Base-by-base conservation (phyloP, 2,113 vertebrate species). In the Zosterops lateralis region DNA sequence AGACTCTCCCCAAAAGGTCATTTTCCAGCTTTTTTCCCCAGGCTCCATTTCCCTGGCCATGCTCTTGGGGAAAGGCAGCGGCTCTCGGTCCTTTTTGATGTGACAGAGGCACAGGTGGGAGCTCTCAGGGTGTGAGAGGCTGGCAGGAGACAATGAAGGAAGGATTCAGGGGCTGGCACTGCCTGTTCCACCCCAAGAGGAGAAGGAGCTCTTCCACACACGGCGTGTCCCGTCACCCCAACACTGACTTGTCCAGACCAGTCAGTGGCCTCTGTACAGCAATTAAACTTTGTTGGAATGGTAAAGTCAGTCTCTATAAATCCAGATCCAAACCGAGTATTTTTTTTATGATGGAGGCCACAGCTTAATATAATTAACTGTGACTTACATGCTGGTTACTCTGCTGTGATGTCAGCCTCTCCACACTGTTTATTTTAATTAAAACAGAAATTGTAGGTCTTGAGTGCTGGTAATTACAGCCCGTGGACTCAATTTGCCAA, bases 341-440 rank as follows among this genome's bases (percentile, higher is more conserved):
- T 96, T 97, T 38, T 38, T 95, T 93, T 94, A 96, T 96, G 95
- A 94, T 13, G 42, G 89, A 97, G 96, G 89, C 93, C 96, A 96
- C 87, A 80, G 95, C 97, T 97, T 94, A 96, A 96, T 87, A 94
- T 98, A 98, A 98, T 98, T 98, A 98, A 97, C 97, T 96, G 93
- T 96, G 96, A 97, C 97, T 98, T 97, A 95, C 96, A 96, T 8
- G n/a, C 96, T 95, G 94, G 97, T 98, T 97, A 96, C 97, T 97
- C 96, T 70, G 76, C 95, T 98, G 97, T 98, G 97, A 98, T 98
- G 97, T 98, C 98, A 98, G 97, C 92, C 97, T 97, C 97, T 97
- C 93, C 93, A 93, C 96, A 97, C 93, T 98, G 98, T 98, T 98
- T 98, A 98, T 98, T 98, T 98, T 98, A 98, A 98, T 98, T 98